These are phyloP conservation scores for Furnarius figulus DNA, from an alignment of 2,113 vertebrate genomes.

Conservation along the genomic window DNA sequence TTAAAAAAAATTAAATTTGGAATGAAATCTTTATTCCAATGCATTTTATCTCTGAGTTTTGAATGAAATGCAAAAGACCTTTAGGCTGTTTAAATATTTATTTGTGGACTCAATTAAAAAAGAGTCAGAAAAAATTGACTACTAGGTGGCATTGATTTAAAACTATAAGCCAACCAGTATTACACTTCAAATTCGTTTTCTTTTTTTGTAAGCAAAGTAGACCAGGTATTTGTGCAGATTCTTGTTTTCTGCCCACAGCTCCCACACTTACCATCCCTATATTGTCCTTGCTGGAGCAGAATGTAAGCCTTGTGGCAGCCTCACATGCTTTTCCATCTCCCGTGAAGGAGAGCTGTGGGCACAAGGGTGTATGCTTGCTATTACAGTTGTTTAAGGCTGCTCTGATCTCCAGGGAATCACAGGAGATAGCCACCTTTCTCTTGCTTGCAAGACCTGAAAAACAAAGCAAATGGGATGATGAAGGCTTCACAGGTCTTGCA, in stretches of 20 bases:
- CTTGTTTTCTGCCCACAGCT: accelerated
- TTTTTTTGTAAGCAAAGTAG: background rate
- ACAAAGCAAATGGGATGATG: background rate
- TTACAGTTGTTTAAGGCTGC: background rate
- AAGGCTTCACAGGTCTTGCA: background rate
- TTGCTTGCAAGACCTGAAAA: background rate
- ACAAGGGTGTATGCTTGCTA: background rate
- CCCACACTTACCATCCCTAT: background rate
- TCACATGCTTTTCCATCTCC: background rate
- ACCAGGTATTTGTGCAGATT: background rate
- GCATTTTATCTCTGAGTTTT: background rate
- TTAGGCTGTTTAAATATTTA: background rate
- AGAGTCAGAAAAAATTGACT: background rate
- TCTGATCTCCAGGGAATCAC: background rate
- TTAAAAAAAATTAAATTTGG: background rate
- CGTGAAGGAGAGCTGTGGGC: background rate
- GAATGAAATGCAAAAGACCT: background rate
- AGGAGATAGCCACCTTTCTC: background rate
- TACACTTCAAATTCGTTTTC: background rate
- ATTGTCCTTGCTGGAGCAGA: background rate
- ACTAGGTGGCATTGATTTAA: background rate
- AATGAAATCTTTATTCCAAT: background rate
- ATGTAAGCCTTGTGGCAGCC: background rate
- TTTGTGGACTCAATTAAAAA: background rate
- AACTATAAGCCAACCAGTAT: background rate